A percentile compares a stretch with the other conserved stretches of the same genome.
Conservation (phyloP, 2,113 vertebrate species). For the Sinocyclocheilus grahami region DNA sequence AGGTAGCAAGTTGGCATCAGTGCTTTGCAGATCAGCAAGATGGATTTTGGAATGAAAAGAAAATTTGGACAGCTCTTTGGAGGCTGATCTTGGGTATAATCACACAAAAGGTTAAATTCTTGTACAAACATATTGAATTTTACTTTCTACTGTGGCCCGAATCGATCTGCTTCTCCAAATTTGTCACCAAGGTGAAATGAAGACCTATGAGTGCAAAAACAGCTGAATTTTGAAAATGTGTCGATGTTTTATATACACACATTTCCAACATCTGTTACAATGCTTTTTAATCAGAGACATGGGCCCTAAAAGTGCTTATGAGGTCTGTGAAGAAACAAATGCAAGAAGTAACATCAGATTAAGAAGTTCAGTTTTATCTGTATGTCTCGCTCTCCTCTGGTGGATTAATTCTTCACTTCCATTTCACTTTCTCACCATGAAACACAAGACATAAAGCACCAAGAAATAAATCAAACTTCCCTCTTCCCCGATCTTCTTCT, state of each 20-base stretch:
- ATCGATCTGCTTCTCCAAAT: background rate
- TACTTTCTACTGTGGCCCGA: background rate
- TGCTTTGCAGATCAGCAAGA: slow-evolving; percentile 74
- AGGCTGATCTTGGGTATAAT: slow-evolving; percentile 17
- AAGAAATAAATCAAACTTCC: slow-evolving; percentile 29
- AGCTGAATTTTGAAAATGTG: slow-evolving; percentile 17
- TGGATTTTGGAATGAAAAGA: slow-evolving; percentile 54
- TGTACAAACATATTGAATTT: slow-evolving; percentile 22
- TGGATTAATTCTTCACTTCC: slow-evolving; percentile 31
- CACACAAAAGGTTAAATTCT: slow-evolving; percentile 4
- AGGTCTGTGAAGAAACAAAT: slow-evolving; percentile 45
- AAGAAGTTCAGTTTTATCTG: background rate
- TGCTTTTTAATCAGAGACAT: slow-evolving; percentile 64
- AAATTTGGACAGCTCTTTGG: slow-evolving; percentile 61
- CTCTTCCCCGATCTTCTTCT: background rate
- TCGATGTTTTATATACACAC: slow-evolving; percentile 18
- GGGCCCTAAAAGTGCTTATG: slow-evolving; percentile 58
- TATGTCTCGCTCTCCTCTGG: background rate
- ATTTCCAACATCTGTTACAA: slow-evolving; percentile 6
- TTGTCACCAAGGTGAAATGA: slow-evolving; percentile 70
- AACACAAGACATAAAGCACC: slow-evolving; percentile 34
- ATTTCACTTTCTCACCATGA: slow-evolving; percentile 37
- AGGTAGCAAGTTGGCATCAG: slow-evolving; percentile 83
- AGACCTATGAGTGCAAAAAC: slow-evolving; percentile 32
- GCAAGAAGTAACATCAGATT: slow-evolving; percentile 36